Evolutionary conservation across 2,113 vertebrate genomes (phyloP).

Genomic region (Nycticebus coucang): DNA sequence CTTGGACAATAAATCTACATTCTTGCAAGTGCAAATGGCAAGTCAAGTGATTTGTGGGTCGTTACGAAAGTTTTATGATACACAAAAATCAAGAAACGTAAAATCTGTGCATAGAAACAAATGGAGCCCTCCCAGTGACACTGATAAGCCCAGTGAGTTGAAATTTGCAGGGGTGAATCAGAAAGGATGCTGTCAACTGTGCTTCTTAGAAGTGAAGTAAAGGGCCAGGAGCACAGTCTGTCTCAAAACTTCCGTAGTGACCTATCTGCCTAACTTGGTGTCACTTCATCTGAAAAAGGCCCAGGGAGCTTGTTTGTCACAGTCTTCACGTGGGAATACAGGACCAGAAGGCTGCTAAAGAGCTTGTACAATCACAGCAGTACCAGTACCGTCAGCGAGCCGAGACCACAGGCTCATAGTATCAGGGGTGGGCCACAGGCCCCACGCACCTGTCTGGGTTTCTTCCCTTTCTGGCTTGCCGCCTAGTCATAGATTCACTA

Average conservation of each 20-base stretch:
- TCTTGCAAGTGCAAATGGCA: background rate
- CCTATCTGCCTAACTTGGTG: background rate
- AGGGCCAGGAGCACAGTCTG: no score
- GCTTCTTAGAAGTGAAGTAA: no score
- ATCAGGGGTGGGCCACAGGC: background rate
- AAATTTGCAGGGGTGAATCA: no score
- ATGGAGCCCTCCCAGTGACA: no score
- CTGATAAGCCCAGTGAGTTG: no score
- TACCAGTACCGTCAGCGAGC: background rate
- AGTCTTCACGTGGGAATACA: background rate
- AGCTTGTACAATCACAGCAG: background rate
- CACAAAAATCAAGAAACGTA: no score
- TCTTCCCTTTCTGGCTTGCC: background rate
- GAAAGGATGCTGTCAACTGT: no score
- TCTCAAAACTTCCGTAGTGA: no score
- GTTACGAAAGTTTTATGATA: no score
- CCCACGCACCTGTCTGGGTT: accelerated
- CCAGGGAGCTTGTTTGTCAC: background rate
- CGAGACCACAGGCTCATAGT: accelerated
- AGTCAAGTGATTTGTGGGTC: background rate
- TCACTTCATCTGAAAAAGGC: background rate
- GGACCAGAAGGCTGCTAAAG: background rate
- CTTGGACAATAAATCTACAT: background rate
- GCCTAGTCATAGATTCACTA: background rate
- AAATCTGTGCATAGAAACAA: no score